These are phyloP conservation scores for Papilio machaon DNA, from an alignment of 1,140 invertebrate genomes.

Conservation along the genomic window DNA sequence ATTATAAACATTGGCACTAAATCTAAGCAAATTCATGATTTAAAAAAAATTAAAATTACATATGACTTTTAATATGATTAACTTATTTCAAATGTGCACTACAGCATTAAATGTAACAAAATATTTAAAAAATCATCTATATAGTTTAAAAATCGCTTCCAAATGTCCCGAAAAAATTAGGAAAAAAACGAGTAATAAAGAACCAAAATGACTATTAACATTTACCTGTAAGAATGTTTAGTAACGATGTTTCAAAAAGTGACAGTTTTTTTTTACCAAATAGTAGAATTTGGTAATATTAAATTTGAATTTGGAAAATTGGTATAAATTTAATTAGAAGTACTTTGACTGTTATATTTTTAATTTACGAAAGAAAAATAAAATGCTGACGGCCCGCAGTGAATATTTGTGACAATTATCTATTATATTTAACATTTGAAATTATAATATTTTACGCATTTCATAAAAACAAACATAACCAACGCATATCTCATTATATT, in stretches of 20 bases:
- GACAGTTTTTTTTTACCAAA: background rate
- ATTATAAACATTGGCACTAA: constrained; percentile 47
- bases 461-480: constrained; percentile 31
- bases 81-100: constrained; percentile 28
- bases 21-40: constrained; percentile 23
- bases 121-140: constrained; percentile 31
- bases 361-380: background rate
- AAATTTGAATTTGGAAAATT: too few species aligned
- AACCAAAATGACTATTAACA: background rate
- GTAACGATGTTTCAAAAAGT: background rate
- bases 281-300: background rate
- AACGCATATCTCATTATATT: constrained; percentile 37
- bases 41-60: constrained; percentile 29
- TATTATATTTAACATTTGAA: constrained; percentile 31
- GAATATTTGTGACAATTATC: constrained; percentile 52
- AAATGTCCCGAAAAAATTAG: background rate
- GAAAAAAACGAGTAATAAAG: constrained; percentile 2
- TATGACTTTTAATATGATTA: constrained; percentile 31
- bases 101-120: constrained; percentile 18
- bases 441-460: constrained; percentile 19
- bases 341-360: too few species aligned
- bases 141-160: background rate
- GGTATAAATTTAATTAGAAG: too few species aligned
- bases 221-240: background rate
- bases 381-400: constrained; percentile 20